Conservation (phyloP, 2,797 vertebrate genomes). For the Telmatherina bonti region DNA sequence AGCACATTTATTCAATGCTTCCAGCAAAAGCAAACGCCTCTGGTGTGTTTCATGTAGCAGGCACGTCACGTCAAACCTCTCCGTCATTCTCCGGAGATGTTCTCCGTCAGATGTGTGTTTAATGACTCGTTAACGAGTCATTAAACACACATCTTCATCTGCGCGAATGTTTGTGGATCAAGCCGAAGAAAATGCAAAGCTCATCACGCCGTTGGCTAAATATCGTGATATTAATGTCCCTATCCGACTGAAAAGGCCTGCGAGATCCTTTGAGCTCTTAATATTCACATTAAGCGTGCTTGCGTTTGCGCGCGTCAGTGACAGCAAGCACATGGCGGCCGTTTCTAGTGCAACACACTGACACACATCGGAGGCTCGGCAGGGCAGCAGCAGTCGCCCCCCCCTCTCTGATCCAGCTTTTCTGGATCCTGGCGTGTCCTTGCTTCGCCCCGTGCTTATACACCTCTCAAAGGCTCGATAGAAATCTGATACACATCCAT, state of each 20-base stretch:
- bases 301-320: constrained; percentile 51
- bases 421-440: constrained; percentile 40
- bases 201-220: background rate
- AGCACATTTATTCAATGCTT: background rate
- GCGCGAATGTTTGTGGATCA: background rate
- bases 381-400: constrained; percentile 42
- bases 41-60: constrained; percentile 18
- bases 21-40: constrained; percentile 9
- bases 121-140: too few relatives aligned
- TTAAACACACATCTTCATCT: constrained; percentile 44
- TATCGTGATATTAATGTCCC: background rate
- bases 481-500: constrained; percentile 75
- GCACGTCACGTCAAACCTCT: constrained; percentile 22
- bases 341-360: constrained; percentile 75
- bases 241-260: background rate
- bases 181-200: background rate
- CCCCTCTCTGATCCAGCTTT: constrained; percentile 24
- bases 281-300: constrained; percentile 18
- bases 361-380: constrained; percentile 71
- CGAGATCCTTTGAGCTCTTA: background rate
- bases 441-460: constrained; percentile 63
- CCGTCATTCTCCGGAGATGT: too few relatives aligned
- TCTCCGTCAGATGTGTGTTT: too few relatives aligned
- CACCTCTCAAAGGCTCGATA: constrained; percentile 58
- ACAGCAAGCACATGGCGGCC: constrained; percentile 77